Conservation (phyloP, 2,888 invertebrate genomes). For the Galerucella calmariensis region DNA sequence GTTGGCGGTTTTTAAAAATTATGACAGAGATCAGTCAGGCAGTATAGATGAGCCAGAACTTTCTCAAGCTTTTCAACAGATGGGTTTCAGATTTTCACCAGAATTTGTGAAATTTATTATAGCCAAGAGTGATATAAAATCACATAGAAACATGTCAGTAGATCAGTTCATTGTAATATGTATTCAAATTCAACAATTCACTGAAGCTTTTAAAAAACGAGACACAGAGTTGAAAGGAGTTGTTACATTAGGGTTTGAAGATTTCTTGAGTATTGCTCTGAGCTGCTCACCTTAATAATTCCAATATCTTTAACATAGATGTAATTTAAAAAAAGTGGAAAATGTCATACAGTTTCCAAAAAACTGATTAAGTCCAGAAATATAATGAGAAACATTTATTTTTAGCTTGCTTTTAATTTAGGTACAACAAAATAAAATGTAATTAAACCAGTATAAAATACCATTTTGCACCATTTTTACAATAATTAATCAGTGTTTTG, state of each 20-base stretch:
- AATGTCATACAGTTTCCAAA: too few relatives aligned
- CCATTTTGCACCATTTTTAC: neutral
- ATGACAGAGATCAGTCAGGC: constrained; percentile 88
- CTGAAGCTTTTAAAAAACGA: constrained; percentile 84
- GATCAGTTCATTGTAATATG: constrained; percentile 91
- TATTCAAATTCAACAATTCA: constrained; percentile 88
- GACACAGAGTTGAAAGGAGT: constrained; percentile 84
- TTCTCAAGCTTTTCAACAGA: constrained; percentile 81
- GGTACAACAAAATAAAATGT: too few relatives aligned
- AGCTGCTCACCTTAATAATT: constrained; percentile 69
- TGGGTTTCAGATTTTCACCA: constrained; percentile 88
- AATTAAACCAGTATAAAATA: neutral
- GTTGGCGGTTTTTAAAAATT: constrained; percentile 85
- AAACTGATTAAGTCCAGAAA: too few relatives aligned
- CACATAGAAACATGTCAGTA: constrained; percentile 76
- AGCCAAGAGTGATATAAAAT: constrained; percentile 75
- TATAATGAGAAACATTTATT: too few relatives aligned
- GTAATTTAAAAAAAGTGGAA: neutral
- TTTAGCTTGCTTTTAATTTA: too few relatives aligned
- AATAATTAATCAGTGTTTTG: neutral
- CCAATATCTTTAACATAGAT: neutral
- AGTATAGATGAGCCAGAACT: constrained; percentile 85
- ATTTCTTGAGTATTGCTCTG: constrained; percentile 86
- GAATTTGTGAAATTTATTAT: constrained; percentile 81
- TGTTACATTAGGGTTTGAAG: constrained; percentile 90